Evolutionary conservation across 2,888 invertebrate species (phyloP), one percentile per base, ranked within the genome.

Genomic region (Heliconius aoede): DNA sequence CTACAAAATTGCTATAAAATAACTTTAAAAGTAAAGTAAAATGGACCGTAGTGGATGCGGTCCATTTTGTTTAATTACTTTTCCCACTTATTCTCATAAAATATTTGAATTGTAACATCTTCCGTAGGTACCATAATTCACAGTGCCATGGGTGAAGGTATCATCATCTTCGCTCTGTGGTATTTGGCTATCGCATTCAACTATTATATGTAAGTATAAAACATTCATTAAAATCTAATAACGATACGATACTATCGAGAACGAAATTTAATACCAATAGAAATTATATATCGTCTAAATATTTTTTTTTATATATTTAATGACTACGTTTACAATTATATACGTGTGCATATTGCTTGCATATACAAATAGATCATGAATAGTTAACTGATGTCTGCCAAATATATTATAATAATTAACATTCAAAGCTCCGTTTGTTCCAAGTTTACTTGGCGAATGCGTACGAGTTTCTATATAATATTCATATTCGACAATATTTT

Each of bases 121-220:
- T 24, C 55, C 73, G 28, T 32, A 77, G 76, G 60, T 72, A 76
- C 24, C 61, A 28, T 26, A 21, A 58, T 24, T n/a, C 65, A 32
- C n/a, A 62, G 71, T 71, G 74, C 62, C 64, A 85, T 86, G 86
- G 86, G 82, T 46, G 85, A 88, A 82, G 83, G 84, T 28, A 89
- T 93, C 72, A 77, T 93, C 46, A 76, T 91, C 65, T 93, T 93
- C 82, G 71, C 85, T 1, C 84, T 93, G 58, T 93, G 93, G 93
- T 94, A 93, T 84, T 76, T 89, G 71, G 88, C 81, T 58, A 89
- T 94, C 72, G 89, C 88, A 0, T 80, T 82, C 78, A 87, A 86
- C 80, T 93, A 91, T 76, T 77, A 76, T 13, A 85, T 83, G 93
- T 93, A 81, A 91, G 91, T 89, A 18, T 30, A 36, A 58, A n/a